A percentile compares a stretch with the other conserved stretches of the same genome.
These are phyloP conservation scores for Sisyra nigra DNA, from an alignment of 2,888 invertebrate species.

Conservation along the genomic window DNA sequence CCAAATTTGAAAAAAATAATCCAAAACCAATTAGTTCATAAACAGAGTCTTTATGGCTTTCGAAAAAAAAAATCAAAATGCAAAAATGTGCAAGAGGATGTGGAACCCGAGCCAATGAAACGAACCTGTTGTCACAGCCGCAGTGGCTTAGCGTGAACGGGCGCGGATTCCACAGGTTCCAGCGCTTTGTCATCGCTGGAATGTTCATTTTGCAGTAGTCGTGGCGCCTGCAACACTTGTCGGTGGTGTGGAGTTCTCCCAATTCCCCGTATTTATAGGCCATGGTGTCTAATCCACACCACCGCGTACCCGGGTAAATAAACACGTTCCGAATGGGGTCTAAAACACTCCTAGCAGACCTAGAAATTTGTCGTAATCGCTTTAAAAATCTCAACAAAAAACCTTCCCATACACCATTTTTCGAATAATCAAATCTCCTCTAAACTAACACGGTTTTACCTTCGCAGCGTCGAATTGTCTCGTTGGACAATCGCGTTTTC, in stretches of 20 bases:
- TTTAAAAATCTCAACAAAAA: too few relatives aligned
- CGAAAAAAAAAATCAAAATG: too few relatives aligned
- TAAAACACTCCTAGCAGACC: background rate
- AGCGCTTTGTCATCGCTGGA: constrained; percentile 41
- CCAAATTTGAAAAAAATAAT: too few relatives aligned
- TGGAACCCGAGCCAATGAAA: constrained; percentile 10
- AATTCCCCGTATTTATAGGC: constrained; percentile 43
- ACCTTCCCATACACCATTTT: too few relatives aligned
- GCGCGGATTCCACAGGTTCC: constrained; percentile 47
- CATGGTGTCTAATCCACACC: constrained; percentile 52
- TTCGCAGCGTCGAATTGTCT: background rate
- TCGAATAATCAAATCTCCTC: background rate
- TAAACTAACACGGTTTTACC: constrained; percentile 1
- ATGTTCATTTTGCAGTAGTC: constrained; percentile 50
- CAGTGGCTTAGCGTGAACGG: constrained; percentile 62
- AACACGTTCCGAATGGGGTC: constrained; percentile 34
- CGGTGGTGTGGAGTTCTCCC: constrained; percentile 38
- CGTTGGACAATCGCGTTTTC: background rate
- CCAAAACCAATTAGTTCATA: too few relatives aligned
- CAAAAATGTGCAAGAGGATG: too few relatives aligned
- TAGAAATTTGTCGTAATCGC: background rate
- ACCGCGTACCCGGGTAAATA: constrained; percentile 50
- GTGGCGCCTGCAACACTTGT: constrained; percentile 58
- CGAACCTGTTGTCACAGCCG: constrained; percentile 61
- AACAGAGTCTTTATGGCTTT: too few relatives aligned